A percentile compares a stretch with the other conserved stretches of the same genome.
Conservation (phyloP, 2,113 vertebrate genomes). For the Uropsilus gracilis region DNA sequence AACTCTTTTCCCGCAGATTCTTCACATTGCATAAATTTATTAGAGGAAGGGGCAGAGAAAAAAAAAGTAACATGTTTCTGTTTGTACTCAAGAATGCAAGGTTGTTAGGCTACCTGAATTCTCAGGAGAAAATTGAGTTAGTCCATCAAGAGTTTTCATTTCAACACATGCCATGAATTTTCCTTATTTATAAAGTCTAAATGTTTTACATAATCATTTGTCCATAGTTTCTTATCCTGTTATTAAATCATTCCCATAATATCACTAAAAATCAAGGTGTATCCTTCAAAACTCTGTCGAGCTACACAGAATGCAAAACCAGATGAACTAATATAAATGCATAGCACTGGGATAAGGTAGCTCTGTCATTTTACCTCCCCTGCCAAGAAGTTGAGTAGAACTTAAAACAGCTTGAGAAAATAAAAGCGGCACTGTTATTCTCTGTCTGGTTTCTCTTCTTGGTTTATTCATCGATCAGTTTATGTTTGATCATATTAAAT, state of each 20-base stretch:
- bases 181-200: conserved; percentile 13
- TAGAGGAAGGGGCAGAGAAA: not conserved
- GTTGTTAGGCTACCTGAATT: conserved; percentile 42
- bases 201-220: not conserved
- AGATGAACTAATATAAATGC: conserved; percentile 1
- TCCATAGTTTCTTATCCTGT: not conserved
- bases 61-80: not conserved
- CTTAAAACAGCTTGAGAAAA: conserved; percentile 28
- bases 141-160: conserved; percentile 45
- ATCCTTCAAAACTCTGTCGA: conserved; percentile 17
- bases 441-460: not conserved
- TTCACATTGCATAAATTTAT: not conserved
- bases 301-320: conserved; percentile 1
- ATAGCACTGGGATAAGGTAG: not conserved
- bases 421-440: not conserved
- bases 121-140: conserved; percentile 33
- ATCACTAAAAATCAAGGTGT: not conserved
- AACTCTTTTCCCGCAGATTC: not conserved
- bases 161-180: conserved; percentile 11
- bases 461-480: conserved; percentile 4
- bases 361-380: not conserved
- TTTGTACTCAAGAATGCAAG: conserved; percentile 8
- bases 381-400: conserved; percentile 7
- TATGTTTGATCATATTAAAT: conserved; percentile 17
- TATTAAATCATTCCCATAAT: conserved; percentile 22